Evolutionary conservation across 37 sponge, comb jelly and placozoan genomes (phyloP).

Genomic region (Mnemiopsis leidyi): DNA sequence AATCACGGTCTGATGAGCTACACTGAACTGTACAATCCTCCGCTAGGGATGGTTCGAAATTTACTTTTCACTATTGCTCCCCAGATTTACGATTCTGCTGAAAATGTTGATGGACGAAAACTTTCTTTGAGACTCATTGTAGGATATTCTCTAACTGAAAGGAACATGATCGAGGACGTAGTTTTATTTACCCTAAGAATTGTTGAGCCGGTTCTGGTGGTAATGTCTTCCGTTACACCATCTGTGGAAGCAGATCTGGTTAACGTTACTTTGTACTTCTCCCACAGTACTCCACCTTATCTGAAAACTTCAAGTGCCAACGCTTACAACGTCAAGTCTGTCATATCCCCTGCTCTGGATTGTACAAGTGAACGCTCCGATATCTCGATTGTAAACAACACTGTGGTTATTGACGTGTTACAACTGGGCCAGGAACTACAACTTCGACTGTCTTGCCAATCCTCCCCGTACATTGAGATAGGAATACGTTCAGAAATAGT

Average conservation of each 20-base stretch:
- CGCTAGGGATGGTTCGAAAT: background rate
- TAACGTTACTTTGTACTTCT: background rate
- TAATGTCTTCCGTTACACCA: background rate
- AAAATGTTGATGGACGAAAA: background rate
- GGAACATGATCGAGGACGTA: slow-evolving; percentile 49
- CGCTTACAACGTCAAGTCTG: background rate
- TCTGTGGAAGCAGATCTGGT: background rate
- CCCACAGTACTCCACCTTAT: slow-evolving; percentile 38
- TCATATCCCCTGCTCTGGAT: background rate
- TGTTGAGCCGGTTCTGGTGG: slow-evolving; percentile 39
- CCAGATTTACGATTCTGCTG: background rate
- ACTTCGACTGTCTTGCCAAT: background rate
- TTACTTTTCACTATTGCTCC: slow-evolving; percentile 20
- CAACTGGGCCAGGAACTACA: background rate
- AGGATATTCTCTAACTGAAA: slow-evolving; percentile 18
- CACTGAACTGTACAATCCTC: slow-evolving; percentile 18
- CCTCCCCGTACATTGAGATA: background rate
- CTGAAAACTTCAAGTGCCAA: slow-evolving; percentile 30
- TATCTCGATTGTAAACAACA: background rate
- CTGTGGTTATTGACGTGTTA: background rate
- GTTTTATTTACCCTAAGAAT: background rate
- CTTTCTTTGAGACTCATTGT: background rate
- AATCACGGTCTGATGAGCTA: slow-evolving; percentile 28
- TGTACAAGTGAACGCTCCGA: background rate
- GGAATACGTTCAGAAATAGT: background rate